These are phyloP conservation scores for Enteromius viviparus DNA, from an alignment of 2,797 vertebrate genomes.

Conservation along the genomic window DNA sequence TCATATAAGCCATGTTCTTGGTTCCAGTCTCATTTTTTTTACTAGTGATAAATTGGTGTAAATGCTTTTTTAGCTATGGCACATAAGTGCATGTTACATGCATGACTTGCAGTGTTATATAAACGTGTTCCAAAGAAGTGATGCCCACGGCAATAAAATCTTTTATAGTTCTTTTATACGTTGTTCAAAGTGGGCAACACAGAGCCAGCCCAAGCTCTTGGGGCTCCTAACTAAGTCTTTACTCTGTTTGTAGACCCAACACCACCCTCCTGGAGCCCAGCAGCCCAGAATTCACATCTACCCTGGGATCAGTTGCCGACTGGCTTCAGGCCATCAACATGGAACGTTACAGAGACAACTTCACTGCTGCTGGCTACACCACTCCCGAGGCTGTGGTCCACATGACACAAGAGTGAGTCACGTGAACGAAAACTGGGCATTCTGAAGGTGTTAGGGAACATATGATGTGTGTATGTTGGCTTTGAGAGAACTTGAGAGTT, in stretches of 20 bases:
- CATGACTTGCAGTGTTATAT: slow-evolving; percentile 41
- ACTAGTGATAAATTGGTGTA: slow-evolving; percentile 13
- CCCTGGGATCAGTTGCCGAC: slow-evolving; percentile 87
- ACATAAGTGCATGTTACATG: slow-evolving; percentile 41
- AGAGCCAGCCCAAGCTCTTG: slow-evolving; percentile 16
- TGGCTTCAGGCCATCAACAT: slow-evolving; percentile 96
- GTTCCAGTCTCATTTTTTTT: neutral
- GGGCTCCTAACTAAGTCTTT: slow-evolving; percentile 21
- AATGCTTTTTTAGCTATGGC: slow-evolving; percentile 30
- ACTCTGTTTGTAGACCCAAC: slow-evolving; percentile 78
- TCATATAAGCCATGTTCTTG: neutral
- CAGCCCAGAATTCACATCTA: slow-evolving; percentile 90
- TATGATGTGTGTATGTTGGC: slow-evolving; percentile 41
- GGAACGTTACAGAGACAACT: slow-evolving; percentile 97
- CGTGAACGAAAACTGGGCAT: slow-evolving; percentile 6
- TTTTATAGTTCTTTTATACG: slow-evolving; percentile 45
- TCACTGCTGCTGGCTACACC: slow-evolving; percentile 94
- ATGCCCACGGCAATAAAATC: slow-evolving; percentile 37
- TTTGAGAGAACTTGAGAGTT: neutral
- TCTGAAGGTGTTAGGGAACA: neutral
- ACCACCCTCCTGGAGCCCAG: slow-evolving; percentile 91
- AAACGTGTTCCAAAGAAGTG: slow-evolving; percentile 44
- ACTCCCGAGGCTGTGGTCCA: slow-evolving; percentile 92
- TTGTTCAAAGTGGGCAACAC: slow-evolving; percentile 34
- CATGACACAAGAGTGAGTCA: slow-evolving; percentile 98